phyloP scores from a whole-genome alignment of 2,113 vertebrate species.

The Tangachromis dhanisi region DNA sequence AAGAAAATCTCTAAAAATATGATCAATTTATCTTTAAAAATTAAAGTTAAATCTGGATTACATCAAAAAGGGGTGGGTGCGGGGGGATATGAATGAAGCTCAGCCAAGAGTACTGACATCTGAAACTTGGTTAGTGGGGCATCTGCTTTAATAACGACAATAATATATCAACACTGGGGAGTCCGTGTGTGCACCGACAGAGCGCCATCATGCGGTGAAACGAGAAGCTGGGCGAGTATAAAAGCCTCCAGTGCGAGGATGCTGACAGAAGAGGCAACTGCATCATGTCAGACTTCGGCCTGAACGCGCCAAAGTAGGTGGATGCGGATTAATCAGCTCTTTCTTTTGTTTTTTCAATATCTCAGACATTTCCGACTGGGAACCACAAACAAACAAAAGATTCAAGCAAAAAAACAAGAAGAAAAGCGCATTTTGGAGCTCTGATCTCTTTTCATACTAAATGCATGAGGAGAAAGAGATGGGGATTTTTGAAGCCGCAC shows the following conservation, averaged over 20 bases:
- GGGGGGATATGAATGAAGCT: not conserved
- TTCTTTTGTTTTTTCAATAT: not conserved
- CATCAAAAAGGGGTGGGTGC: not conserved
- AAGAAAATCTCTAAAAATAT: not conserved
- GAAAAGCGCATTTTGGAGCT: not conserved
- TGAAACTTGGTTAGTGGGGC: not conserved
- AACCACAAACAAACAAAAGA: not conserved
- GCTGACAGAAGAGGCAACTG: not conserved
- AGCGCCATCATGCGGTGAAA: conserved; percentile 9
- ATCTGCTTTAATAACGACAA: not conserved
- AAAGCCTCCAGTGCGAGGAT: conserved; percentile 5
- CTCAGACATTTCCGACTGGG: not conserved
- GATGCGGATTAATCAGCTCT: not conserved
- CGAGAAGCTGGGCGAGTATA: conserved; percentile 15
- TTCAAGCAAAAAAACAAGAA: not conserved
- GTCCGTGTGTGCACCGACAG: not conserved
- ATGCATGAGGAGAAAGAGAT: not conserved
- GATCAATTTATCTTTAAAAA: not conserved
- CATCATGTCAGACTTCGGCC: not conserved
- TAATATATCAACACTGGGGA: not conserved
- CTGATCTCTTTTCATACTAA: not conserved
- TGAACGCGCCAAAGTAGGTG: not conserved
- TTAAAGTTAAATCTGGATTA: not conserved
- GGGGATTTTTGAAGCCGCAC: not conserved
- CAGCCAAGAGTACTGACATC: not conserved